phyloP scores from a whole-genome alignment of 2,113 vertebrate genomes.

The Oreochromis niloticus region DNA sequence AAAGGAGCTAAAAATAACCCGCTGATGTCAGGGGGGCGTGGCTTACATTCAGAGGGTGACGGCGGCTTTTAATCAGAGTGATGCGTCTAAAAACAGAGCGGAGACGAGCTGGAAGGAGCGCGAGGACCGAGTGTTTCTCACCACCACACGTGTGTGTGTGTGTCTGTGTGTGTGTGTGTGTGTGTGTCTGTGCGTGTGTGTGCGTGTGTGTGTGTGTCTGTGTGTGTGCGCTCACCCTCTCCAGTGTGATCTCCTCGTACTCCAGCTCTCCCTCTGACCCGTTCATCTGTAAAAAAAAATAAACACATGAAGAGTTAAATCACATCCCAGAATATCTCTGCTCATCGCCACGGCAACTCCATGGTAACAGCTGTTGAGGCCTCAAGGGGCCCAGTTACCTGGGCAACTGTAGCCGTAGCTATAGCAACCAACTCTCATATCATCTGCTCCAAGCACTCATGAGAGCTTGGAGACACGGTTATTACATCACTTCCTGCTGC shows the following conservation, averaged over 20 bases:
- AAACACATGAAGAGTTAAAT: conserved; percentile 17
- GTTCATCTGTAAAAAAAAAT: conserved; percentile 35
- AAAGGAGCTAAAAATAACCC: not conserved
- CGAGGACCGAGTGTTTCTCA: not conserved
- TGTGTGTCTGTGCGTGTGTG: no score
- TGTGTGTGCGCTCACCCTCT: conserved; percentile 73
- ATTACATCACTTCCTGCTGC: conserved; percentile 37
- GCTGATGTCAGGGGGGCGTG: not conserved
- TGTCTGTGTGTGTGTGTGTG: no score
- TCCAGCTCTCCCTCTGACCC: conserved; percentile 87
- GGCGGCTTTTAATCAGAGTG: not conserved
- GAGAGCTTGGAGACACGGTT: not conserved
- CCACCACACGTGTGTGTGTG: fast-evolving
- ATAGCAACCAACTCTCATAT: conserved; percentile 17
- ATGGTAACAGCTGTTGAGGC: conserved; percentile 63
- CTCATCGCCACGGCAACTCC: conserved; percentile 55
- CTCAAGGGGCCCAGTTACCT: conserved; percentile 51
- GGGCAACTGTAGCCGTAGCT: conserved; percentile 49
- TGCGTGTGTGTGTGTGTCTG: not conserved
- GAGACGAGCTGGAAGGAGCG: not conserved
- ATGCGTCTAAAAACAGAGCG: not conserved
- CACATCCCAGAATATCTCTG: not conserved
- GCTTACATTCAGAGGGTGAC: not conserved
- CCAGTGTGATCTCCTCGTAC: no score
- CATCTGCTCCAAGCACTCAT: not conserved